These are phyloP conservation scores for Idaea biselata DNA, from an alignment of 2,888 invertebrate genomes.

Conservation along the genomic window DNA sequence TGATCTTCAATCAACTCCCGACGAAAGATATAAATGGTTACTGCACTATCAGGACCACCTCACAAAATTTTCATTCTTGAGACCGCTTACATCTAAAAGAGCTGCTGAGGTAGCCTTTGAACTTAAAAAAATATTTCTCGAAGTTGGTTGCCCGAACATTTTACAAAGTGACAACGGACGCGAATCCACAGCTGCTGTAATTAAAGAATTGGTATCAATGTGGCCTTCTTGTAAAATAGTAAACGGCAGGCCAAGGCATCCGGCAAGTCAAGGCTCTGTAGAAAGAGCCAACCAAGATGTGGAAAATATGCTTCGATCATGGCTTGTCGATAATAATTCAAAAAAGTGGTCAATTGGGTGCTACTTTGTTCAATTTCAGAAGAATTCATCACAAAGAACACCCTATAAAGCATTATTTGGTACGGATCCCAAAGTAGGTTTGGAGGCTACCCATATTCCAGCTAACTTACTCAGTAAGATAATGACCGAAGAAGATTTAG, in stretches of 20 bases:
- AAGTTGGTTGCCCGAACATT: too few species aligned
- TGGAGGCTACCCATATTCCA: conserved; percentile 5
- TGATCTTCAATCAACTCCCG: conserved; percentile 17
- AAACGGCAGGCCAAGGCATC: conserved; percentile 42
- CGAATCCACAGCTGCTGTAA: conserved; percentile 16
- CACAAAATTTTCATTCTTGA: conserved; percentile 39
- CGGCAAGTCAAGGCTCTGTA: conserved; percentile 21
- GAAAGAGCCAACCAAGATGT: conserved; percentile 35
- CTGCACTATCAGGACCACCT: conserved; percentile 41
- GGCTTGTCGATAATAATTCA: conserved; percentile 35
- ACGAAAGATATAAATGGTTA: conserved; percentile 41
- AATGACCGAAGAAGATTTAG: conserved; percentile 8
- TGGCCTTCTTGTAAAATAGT: conserved; percentile 14
- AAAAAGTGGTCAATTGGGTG: conserved; percentile 35
- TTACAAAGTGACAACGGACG: conserved; percentile 18
- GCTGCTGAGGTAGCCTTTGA: conserved; percentile 38
- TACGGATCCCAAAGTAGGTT: too few species aligned
- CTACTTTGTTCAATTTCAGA: conserved; percentile 11
- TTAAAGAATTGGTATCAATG: too few species aligned
- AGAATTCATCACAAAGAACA: too few species aligned
- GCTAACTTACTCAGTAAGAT: conserved; percentile 7
- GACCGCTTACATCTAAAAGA: conserved; percentile 33
- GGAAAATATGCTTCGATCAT: conserved; percentile 37
- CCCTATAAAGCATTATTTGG: too few species aligned
- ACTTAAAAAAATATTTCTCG: conserved; percentile 22